These are phyloP conservation scores for Marisa cornuarietis DNA, from an alignment of 1,140 invertebrate species.

Conservation along the genomic window DNA sequence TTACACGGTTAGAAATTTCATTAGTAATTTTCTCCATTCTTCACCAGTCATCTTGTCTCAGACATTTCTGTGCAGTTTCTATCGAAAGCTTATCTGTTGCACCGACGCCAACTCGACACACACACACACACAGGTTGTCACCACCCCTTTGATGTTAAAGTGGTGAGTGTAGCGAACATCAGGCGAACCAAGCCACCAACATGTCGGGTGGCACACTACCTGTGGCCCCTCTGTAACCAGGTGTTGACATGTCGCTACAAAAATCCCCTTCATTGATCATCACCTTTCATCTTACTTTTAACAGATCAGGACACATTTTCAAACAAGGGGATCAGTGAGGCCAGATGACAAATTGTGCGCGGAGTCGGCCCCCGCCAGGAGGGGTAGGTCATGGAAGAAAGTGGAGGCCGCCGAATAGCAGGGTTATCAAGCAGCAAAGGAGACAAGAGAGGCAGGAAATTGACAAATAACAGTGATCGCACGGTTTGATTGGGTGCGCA, in stretches of 20 bases:
- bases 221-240: neutral
- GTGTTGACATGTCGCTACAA: neutral
- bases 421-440: neutral
- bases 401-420: neutral
- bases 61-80: no score
- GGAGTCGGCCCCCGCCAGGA: neutral
- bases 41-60: no score
- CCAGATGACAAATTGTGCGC: slow-evolving; percentile 1
- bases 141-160: no score
- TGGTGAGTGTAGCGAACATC: no score
- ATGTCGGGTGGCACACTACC: no score
- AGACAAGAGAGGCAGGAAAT: slow-evolving; percentile 16
- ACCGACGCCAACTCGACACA: no score
- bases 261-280: slow-evolving; percentile 11
- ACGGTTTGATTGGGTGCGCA: neutral
- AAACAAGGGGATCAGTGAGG: slow-evolving; percentile 17
- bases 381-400: neutral
- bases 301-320: neutral
- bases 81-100: no score
- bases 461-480: slow-evolving; percentile 21
- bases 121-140: no score
- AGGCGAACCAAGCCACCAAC: no score
- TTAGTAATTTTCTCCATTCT: no score
- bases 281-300: slow-evolving; percentile 15
- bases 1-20: no score